phyloP scores from a whole-genome alignment of 2,113 vertebrate genomes.

The Microcebus lehilahytsara region DNA sequence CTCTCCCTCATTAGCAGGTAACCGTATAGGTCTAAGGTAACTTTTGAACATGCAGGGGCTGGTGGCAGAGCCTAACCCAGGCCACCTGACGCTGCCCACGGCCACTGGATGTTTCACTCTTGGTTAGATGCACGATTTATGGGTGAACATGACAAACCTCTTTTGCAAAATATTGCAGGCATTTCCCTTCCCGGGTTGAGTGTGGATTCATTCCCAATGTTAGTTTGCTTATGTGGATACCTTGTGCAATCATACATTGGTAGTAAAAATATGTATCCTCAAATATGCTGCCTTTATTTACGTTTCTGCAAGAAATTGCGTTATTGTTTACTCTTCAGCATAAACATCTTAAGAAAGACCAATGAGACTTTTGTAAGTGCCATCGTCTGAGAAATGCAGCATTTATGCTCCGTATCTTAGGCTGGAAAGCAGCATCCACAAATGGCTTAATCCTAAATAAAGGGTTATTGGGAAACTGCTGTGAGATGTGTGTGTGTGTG shows the following conservation, averaged over 20 bases:
- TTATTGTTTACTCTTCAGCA: background rate
- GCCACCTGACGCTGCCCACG: background rate
- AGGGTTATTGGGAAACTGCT: no score
- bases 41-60: background rate
- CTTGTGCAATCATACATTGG: background rate
- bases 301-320: background rate
- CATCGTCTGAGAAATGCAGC: rapidly evolving
- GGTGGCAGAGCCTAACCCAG: background rate
- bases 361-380: rapidly evolving
- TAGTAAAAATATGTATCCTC: background rate
- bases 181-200: background rate
- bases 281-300: background rate
- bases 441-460: background rate
- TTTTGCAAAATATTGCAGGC: background rate
- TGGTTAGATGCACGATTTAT: background rate
- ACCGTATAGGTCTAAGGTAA: background rate
- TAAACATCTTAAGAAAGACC: background rate
- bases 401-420: rapidly evolving
- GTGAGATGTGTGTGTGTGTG: no score
- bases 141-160: background rate
- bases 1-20: background rate
- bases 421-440: background rate
- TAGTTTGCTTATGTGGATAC: background rate
- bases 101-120: background rate
- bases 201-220: background rate